Evolutionary conservation across 2,797 vertebrate genomes (phyloP).

Genomic region (Sebastes cheni): DNA sequence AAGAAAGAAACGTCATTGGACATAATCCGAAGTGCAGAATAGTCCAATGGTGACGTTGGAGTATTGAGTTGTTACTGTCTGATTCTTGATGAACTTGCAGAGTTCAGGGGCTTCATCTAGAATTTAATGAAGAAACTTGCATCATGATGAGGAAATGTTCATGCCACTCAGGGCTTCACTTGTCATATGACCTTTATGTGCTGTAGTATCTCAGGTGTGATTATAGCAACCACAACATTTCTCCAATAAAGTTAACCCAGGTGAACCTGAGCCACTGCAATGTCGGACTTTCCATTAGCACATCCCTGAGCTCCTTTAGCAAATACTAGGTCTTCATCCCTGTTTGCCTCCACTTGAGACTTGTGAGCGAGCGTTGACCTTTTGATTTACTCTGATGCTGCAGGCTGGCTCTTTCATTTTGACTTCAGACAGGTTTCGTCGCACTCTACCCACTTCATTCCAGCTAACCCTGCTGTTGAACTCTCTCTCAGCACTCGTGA

Average conservation of each 20-base stretch:
- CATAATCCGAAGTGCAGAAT: too few species aligned
- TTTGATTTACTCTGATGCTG: neutral
- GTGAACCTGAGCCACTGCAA: neutral
- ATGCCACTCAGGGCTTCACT: neutral
- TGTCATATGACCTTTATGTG: neutral
- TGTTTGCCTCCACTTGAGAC: neutral
- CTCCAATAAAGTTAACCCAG: neutral
- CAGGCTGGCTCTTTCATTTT: neutral
- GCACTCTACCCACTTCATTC: neutral
- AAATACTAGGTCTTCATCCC: neutral
- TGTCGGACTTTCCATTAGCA: neutral
- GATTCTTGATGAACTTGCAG: neutral
- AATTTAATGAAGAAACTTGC: neutral
- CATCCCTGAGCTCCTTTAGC: neutral
- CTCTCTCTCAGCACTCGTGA: neutral
- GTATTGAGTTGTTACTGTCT: neutral
- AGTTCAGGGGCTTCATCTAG: neutral
- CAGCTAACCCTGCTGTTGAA: neutral
- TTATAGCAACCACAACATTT: neutral
- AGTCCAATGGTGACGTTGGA: neutral
- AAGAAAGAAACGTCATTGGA: neutral
- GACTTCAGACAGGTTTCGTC: neutral
- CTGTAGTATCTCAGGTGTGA: neutral
- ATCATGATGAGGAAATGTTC: neutral
- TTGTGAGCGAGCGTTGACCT: neutral